Conservation (phyloP, 2,888 invertebrate genomes). For the Phymatocera aterrima region DNA sequence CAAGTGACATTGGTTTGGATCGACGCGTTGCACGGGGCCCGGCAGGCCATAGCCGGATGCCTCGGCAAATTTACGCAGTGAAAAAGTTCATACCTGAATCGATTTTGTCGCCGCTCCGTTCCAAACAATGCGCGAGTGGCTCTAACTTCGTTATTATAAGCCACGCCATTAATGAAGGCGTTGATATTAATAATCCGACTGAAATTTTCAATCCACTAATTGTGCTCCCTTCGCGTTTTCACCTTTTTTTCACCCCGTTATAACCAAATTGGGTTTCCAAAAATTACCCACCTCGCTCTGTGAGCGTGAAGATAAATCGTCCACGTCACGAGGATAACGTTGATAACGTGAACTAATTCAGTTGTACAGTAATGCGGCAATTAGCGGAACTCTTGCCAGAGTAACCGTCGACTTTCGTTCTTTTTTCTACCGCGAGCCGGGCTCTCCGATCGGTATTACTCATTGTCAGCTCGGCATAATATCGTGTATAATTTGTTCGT, state of each 20-base stretch:
- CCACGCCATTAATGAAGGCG: neutral
- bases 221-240: neutral
- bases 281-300: neutral
- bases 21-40: neutral
- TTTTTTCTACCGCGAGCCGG: neutral
- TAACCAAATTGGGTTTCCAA: neutral
- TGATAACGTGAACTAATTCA: slow-evolving; percentile 30
- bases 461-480: neutral
- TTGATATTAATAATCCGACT: neutral
- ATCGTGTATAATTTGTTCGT: neutral
- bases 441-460: neutral
- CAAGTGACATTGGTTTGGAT: neutral
- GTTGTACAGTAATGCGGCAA: slow-evolving; percentile 11
- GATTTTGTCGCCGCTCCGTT: neutral
- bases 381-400: neutral
- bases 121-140: no score
- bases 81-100: neutral
- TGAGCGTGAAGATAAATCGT: neutral
- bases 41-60: no score
- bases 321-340: neutral
- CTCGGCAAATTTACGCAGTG: neutral
- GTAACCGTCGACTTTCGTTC: slow-evolving; percentile 10
- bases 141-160: neutral
- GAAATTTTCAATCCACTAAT: neutral
- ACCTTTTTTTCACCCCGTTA: neutral